Evolutionary conservation across 2,888 invertebrate species (phyloP), one percentile per base, ranked within the genome.

Genomic region (Tachystola acroxantha): DNA sequence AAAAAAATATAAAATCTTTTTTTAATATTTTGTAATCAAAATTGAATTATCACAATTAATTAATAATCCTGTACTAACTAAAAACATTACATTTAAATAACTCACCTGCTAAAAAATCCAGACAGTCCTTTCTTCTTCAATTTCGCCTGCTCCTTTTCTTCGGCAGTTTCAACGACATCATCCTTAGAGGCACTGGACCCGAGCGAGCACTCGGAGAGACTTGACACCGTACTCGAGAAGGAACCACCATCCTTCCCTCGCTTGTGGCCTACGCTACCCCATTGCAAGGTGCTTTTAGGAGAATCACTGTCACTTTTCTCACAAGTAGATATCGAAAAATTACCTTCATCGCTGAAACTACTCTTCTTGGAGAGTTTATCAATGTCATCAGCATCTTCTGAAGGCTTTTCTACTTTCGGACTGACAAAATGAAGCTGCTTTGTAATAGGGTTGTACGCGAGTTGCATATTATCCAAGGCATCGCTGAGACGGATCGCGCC

Each of bases 361-460:
- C 84, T 85, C 51, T 88, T 86, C 41, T 86, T 88, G 1, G 86
- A 86, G 37, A 88, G 57, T 42, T 82, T 76, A 43, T 88, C 87
- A 32, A 79, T 52, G 10, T 85, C 84, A 39, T 84, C 85, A 2
- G 54, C 32, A 7, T 57, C 63, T 28, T 70, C 73, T 4, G 57
- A 39, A 7, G 63, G 58, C 53, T 81, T 84, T 37, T 76, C 77
- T 2, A 71, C 63, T 56, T 78, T 82, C 1, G 84, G 81, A 47
- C 81, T 86, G 42, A 91, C 88, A 32, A 91, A 88, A 71, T 92
- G 92, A 44, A 93, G 72, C 55, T 93, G 91, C 64, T 92, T 93
- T 13, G 93, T 93, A 32, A 92, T 87, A 9, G 93, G 93, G 66
- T 92, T 93, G 73, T 93, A 93, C 2, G 92, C 92, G 45, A 93